Evolutionary conservation across 2,888 invertebrate species (phyloP).

Genomic region (Opisthograptis luteolata): DNA sequence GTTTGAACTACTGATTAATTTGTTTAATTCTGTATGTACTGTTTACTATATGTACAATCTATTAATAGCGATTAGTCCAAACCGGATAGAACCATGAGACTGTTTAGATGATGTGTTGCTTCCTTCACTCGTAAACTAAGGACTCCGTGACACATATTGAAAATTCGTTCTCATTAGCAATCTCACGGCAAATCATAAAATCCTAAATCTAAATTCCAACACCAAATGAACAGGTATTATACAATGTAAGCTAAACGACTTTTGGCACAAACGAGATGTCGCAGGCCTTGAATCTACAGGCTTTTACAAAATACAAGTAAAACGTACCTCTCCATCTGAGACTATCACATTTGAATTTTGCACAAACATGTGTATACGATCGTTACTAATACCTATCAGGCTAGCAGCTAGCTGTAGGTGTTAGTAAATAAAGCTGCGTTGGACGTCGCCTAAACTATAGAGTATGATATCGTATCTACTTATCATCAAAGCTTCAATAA

Average conservation of each 20-base stretch:
- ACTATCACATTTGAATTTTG: constrained; percentile 59
- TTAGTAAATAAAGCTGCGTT: constrained; percentile 19
- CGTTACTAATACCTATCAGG: constrained; percentile 25
- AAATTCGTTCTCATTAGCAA: not conserved
- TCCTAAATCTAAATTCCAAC: constrained; percentile 51
- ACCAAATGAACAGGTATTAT: constrained; percentile 56
- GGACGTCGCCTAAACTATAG: not conserved
- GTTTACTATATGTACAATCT: too few species aligned
- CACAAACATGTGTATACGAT: constrained; percentile 41
- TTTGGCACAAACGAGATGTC: constrained; percentile 70
- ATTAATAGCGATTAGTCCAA: too few species aligned
- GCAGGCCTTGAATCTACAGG: constrained; percentile 71
- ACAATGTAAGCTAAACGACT: constrained; percentile 72
- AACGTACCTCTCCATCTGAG: constrained; percentile 48
- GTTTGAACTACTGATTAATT: too few species aligned
- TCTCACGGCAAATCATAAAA: not conserved
- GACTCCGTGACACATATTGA: not conserved
- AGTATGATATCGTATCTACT: too few species aligned
- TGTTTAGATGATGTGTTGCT: too few species aligned
- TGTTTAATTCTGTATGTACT: too few species aligned
- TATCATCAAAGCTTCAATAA: too few species aligned
- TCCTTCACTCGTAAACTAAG: not conserved
- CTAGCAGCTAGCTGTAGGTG: not conserved
- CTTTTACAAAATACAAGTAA: constrained; percentile 60
- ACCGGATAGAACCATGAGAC: too few species aligned